Base-by-base conservation (phyloP, 2,797 vertebrate genomes). In the Xiphorhynchus erythropygius region DNA sequence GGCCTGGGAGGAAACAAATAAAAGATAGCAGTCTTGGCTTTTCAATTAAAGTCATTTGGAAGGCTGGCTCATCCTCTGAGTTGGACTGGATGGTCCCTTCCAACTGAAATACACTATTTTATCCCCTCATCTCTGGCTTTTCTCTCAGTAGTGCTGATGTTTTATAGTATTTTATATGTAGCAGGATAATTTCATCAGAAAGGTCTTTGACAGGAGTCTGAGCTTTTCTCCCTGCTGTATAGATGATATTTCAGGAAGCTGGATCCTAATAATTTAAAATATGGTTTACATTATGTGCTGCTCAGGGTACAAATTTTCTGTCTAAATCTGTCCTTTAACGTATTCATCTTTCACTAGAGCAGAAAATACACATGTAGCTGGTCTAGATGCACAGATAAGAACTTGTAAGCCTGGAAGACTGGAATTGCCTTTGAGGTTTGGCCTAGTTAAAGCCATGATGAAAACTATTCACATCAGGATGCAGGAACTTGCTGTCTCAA, bases 341-440 rank as follows among this genome's bases (percentile, higher is more conserved):
- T 69, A 55, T 3, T 81, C 16, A 12, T 94, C 74, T 90, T 88
- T 84, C 79, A n/a, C 5, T 76, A 53, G 56, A 63, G 42, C 52
- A 79, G 63, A 67, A 41, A 92, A 70, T 14, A 23, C 50, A 60
- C 10, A 1, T 69, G 35, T 71, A 32, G 27, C 65, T 82, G 67
- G 13, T 90, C 55, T 78, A 67, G 80, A 37, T 90, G 59, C 49
- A 35, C 32, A 28, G 47, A n/a, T 79, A 86, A 82, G 87, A 55
- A 15, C 32, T 71, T 46, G 13, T 65, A 37, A 47, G 5, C 59
- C 33, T 69, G 59, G 44, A 67, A 50, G 60, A 56, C 35, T 70
- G n/a, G 67, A 74, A 25, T 63, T 60, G 28, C 41, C 84, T 87
- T 87, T 92, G 84, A 80, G 86, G 75, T 81, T 96, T 94, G 62